Base-by-base conservation (phyloP, 2,113 vertebrate species). In the Gnathonemus echidnorhynchus region DNA sequence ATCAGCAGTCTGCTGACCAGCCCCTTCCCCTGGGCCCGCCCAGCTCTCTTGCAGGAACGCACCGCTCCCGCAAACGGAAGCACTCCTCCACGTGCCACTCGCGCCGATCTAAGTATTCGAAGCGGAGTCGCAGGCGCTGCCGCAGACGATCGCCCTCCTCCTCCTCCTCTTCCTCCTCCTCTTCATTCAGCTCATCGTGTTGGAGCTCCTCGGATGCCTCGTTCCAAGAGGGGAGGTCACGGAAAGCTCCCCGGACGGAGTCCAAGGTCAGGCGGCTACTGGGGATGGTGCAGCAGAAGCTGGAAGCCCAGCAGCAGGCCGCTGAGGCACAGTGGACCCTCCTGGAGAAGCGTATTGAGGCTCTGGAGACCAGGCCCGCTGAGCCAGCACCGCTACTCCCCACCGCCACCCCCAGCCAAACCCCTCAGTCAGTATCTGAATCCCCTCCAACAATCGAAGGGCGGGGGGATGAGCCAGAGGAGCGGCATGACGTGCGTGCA, bases 271-370 rank as follows among this genome's bases (percentile, higher is more conserved):
- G 74, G 35, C 39, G 42, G 5, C 86, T 93, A 24, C 74, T 93
- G 13, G 90, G 92, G 86, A 80, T 90, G 70, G 89, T 93, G 88
- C 90, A 93, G 46, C 90, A 92, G 91, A 92, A 92, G 83, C 46
- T 93, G 88, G 91, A 92, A 31, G 89, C 91, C 10, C 92, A 92
- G 45, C 91, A 92, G 83, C 90, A 89, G 88, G 89, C 91, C 9
- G 58, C 91, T 49, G 91, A 93, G 58, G 53, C 89, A 6, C 93
- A 93, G 52, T 93, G 92, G 92, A 86, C 66, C 46, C 7, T 90
- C n/a, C 88, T 93, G 83, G 93, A 92, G 74, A 91, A 90, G 46
- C 90, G 93, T 24, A 88, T 93, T 0, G 89, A 91, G 17, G 89
- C 80, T 50, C 77, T 93, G 80, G 93, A 93, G 89, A 92, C 74